Evolutionary conservation across 1,140 invertebrate species (phyloP).

Genomic region (Ruditapes philippinarum): DNA sequence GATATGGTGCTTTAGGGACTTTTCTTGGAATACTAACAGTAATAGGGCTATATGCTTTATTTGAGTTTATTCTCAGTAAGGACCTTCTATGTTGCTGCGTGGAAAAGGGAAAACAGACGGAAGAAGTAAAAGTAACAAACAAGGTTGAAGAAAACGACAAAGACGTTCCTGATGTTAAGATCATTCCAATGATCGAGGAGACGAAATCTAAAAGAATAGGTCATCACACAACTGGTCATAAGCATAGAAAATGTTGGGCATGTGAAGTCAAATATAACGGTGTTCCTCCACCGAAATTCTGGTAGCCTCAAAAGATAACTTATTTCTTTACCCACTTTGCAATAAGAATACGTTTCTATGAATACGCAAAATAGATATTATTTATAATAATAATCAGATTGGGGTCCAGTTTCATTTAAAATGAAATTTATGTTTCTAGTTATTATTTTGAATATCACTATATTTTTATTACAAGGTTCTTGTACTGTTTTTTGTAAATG

Average conservation of each 20-base stretch:
- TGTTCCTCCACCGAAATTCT: background rate
- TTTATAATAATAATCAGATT: too few relatives aligned
- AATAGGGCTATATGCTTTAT: conserved; percentile 31
- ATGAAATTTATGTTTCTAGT: too few relatives aligned
- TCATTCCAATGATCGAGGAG: background rate
- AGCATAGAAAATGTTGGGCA: conserved; percentile 14
- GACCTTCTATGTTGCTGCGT: background rate
- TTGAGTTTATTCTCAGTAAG: background rate
- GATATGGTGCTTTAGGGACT: background rate
- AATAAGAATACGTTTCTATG: too few relatives aligned
- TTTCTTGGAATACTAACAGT: conserved; percentile 1
- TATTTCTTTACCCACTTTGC: too few relatives aligned
- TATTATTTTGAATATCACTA: too few relatives aligned
- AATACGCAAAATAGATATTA: too few relatives aligned
- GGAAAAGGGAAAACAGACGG: background rate
- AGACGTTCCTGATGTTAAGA: background rate
- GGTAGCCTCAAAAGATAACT: too few relatives aligned
- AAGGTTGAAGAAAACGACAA: too few relatives aligned
- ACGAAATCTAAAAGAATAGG: background rate
- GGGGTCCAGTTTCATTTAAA: too few relatives aligned
- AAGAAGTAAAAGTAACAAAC: too few relatives aligned
- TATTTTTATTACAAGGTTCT: too few relatives aligned
- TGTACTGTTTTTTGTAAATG: too few relatives aligned
- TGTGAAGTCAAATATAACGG: conserved; percentile 16
- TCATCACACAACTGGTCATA: background rate